A percentile compares a stretch with the other conserved stretches of the same genome.
Conservation (phyloP, 2,888 invertebrate species). For the Sminthurinus aureus region DNA sequence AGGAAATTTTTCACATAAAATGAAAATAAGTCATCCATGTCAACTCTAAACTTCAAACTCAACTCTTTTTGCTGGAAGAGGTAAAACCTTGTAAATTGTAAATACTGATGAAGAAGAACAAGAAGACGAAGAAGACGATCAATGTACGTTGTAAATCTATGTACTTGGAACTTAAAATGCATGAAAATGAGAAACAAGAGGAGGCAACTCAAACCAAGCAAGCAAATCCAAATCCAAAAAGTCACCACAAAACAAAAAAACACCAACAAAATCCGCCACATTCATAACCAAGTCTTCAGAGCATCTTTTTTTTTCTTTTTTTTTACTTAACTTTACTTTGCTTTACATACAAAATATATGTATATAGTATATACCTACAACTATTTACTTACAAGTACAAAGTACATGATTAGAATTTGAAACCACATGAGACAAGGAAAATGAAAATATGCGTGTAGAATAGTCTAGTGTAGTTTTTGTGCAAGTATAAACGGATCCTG, state of each 20-base stretch:
- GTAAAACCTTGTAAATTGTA: constrained; percentile 5
- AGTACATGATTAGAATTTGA: background rate
- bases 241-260: background rate
- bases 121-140: background rate
- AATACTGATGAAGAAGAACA: constrained; percentile 19
- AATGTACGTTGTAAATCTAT: too few relatives aligned
- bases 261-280: too few relatives aligned
- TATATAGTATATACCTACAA: background rate
- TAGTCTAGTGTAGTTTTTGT: too few relatives aligned
- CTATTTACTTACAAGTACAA: background rate
- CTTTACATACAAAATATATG: background rate
- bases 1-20: too few relatives aligned
- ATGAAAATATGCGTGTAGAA: background rate
- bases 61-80: constrained; percentile 4
- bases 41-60: too few relatives aligned
- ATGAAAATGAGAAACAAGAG: constrained; percentile 27
- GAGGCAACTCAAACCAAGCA: constrained; percentile 4
- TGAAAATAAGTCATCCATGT: too few relatives aligned
- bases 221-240: background rate
- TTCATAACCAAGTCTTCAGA: too few relatives aligned
- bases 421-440: background rate
- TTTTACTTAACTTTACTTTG: background rate
- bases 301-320: background rate
- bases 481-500: too few relatives aligned
- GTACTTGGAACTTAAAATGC: constrained; percentile 31